A percentile compares a stretch with the other conserved stretches of the same genome.
Conservation (phyloP, 2,113 vertebrate species). For the Pao palembangensis region DNA sequence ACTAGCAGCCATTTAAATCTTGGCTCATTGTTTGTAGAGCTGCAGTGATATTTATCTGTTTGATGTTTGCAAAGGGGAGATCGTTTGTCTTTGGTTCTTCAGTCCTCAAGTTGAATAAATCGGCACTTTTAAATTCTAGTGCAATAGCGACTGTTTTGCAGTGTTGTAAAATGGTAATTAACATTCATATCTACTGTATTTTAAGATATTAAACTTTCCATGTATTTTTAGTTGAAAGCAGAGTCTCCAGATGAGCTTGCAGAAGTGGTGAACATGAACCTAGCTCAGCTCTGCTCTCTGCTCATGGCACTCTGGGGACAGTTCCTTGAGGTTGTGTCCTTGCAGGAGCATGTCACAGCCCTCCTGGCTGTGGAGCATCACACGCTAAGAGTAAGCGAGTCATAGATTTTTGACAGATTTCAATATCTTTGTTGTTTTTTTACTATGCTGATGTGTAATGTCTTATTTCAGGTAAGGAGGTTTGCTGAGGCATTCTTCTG, state of each 20-base stretch:
- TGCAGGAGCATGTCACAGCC: conserved; percentile 86
- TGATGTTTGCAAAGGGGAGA: conserved; percentile 1
- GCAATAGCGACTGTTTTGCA: not conserved
- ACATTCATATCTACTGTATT: no score
- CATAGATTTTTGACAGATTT: not conserved
- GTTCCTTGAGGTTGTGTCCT: conserved; percentile 90
- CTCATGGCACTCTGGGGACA: conserved; percentile 98
- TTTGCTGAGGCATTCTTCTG: conserved; percentile 98
- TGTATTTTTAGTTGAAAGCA: conserved; percentile 78
- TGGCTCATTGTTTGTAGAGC: no score
- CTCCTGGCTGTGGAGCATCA: conserved; percentile 90
- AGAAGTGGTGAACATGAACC: conserved; percentile 98
- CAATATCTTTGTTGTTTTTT: conserved; percentile 4
- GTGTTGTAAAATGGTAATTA: not conserved
- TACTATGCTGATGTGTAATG: not conserved
- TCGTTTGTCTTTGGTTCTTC: not conserved
- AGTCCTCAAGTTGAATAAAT: not conserved
- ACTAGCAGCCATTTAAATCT: not conserved
- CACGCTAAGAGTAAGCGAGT: conserved; percentile 84
- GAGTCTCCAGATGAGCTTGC: conserved; percentile 96
- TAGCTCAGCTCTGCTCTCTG: conserved; percentile 96
- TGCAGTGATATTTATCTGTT: not conserved
- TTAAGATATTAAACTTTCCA: conserved; percentile 11
- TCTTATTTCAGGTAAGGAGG: conserved; percentile 84
- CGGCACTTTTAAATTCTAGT: not conserved